Conservation (phyloP, 2,113 vertebrate species). For the Platichthys flesus region DNA sequence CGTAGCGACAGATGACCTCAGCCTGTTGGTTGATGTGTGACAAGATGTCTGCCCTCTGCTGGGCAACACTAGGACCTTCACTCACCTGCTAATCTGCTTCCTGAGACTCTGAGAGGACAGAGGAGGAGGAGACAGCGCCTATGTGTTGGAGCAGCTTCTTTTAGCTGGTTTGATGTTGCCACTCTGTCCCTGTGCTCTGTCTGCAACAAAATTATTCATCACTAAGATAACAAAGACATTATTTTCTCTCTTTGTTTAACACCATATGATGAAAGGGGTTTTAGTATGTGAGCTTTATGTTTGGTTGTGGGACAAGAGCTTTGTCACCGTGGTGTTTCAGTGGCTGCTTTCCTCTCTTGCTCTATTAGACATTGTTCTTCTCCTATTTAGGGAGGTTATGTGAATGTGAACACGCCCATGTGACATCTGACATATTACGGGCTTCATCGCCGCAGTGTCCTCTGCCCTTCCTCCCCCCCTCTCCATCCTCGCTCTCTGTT, state of each 20-base stretch:
- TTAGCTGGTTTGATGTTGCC: not conserved
- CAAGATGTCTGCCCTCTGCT: slow-evolving; percentile 77
- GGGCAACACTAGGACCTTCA: slow-evolving; percentile 53
- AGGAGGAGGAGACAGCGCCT: not conserved
- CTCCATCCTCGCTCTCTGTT: slow-evolving; percentile 7
- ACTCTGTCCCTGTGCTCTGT: not conserved
- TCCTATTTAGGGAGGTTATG: slow-evolving; percentile 23
- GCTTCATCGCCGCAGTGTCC: slow-evolving; percentile 71
- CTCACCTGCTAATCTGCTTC: slow-evolving; percentile 60
- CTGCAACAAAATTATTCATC: not conserved
- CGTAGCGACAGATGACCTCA: slow-evolving; percentile 38
- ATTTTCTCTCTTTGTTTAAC: not conserved
- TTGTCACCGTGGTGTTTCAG: not conserved
- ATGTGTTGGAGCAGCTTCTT: not conserved
- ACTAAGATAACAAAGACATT: not conserved
- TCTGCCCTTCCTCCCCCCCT: slow-evolving; percentile 58
- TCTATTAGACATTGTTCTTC: slow-evolving; percentile 41
- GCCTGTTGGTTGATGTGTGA: slow-evolving; percentile 39
- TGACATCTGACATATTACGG: slow-evolving; percentile 69
- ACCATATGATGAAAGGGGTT: not conserved
- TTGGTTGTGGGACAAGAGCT: not conserved
- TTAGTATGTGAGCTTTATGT: not conserved
- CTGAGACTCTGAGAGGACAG: slow-evolving; percentile 17
- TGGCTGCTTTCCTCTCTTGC: not conserved
- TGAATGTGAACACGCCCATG: slow-evolving; percentile 38